Conservation (phyloP, 2,888 invertebrate genomes). For the Chrysopilus asiliformis region DNA sequence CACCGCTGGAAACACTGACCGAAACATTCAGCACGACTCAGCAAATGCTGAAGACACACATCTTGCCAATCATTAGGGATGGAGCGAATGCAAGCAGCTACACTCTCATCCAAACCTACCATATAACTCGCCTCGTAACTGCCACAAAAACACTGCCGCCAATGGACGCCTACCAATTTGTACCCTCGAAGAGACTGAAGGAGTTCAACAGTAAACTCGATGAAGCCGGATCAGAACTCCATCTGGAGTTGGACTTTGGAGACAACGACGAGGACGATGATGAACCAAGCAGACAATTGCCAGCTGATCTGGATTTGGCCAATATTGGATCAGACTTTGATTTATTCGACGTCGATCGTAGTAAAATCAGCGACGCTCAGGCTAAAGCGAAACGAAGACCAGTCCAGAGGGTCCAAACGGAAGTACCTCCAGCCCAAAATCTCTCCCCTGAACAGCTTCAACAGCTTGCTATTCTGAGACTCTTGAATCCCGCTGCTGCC, state of each 20-base stretch:
- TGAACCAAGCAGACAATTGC: conserved; percentile 39
- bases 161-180: conserved; percentile 74
- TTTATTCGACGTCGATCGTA: conserved; percentile 54
- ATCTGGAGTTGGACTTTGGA: conserved; percentile 73
- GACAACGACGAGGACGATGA: conserved; percentile 46
- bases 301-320: conserved; percentile 55
- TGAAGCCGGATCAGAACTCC: conserved; percentile 77
- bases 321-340: conserved; percentile 60
- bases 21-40: conserved; percentile 89
- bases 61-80: conserved; percentile 66
- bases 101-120: conserved; percentile 80
- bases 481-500: conserved; percentile 52
- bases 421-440: conserved; percentile 29
- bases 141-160: conserved; percentile 84
- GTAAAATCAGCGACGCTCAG: conserved; percentile 41
- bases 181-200: conserved; percentile 71
- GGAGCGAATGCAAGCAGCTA: conserved; percentile 60
- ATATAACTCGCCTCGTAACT: conserved; percentile 73
- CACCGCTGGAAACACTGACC: conserved; percentile 74
- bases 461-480: conserved; percentile 57
- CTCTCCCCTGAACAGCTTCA: conserved; percentile 48
- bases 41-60: conserved; percentile 74
- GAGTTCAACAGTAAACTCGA: conserved; percentile 80
- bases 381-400: conserved; percentile 12
- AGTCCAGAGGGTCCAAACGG: conserved; percentile 21